Percentiles rank a stretch among this genome's conserved stretches.
Conservation (phyloP, 2,797 vertebrate genomes). For the Pithecia hirsuta region DNA sequence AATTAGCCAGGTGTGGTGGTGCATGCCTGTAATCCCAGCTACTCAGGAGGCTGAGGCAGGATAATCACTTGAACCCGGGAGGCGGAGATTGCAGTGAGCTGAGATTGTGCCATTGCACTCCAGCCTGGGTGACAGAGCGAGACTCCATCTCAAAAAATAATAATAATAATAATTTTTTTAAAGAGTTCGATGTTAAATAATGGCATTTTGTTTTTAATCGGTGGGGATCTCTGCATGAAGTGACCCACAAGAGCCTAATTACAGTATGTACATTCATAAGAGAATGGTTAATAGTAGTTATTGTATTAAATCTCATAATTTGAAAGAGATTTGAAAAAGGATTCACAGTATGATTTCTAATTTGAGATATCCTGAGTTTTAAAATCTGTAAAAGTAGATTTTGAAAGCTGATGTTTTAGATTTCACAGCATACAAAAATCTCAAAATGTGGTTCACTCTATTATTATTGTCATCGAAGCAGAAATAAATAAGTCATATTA, state of each 20-base stretch:
- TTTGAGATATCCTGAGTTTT: constrained; percentile 24
- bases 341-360: background rate
- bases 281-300: background rate
- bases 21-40: background rate
- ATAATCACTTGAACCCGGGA: background rate
- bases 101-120: background rate
- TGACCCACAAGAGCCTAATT: background rate
- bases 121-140: background rate
- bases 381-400: constrained; percentile 11
- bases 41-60: background rate
- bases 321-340: background rate
- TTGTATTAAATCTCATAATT: background rate
- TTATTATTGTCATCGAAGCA: background rate
- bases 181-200: background rate
- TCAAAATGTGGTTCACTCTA: background rate
- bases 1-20: background rate
- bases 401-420: constrained; percentile 20
- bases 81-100: background rate
- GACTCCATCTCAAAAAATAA: background rate
- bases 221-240: background rate
- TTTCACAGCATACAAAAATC: background rate
- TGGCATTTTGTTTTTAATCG: background rate
- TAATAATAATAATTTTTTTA: background rate
- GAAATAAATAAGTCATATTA: background rate
- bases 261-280: background rate